A percentile compares a stretch with the other conserved stretches of the same genome.
phyloP scores from a whole-genome alignment of 2,797 vertebrate genomes.

The Rallus crepitans region DNA sequence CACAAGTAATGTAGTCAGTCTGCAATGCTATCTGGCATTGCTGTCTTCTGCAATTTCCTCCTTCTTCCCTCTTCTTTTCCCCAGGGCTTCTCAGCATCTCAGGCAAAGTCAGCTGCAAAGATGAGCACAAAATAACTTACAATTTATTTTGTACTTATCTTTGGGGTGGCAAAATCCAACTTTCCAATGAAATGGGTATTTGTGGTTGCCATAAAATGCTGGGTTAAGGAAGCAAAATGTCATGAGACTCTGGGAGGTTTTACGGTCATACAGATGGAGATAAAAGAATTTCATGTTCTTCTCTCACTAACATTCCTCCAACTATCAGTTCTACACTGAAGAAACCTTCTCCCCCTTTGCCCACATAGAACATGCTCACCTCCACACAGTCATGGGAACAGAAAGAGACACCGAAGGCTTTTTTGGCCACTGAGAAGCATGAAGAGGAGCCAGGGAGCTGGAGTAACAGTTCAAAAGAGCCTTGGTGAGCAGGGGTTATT shows the following conservation, averaged over 20 bases:
- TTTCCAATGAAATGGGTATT: not conserved
- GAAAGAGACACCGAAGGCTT: not conserved
- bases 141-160: not conserved
- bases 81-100: not conserved
- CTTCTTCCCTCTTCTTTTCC: not conserved
- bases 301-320: not conserved
- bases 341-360: not conserved
- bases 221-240: not conserved
- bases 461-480: not conserved
- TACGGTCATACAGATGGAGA: not conserved
- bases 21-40: not conserved
- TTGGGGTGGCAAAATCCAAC: not conserved
- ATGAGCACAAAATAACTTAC: not conserved
- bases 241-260: not conserved
- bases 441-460: not conserved
- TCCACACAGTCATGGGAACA: not conserved
- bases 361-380: not conserved
- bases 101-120: not conserved
- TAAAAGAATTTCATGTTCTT: not conserved
- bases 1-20: not conserved
- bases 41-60: not conserved
- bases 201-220: not conserved
- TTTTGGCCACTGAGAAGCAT: not conserved
- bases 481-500: not conserved
- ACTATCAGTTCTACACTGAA: not conserved